Evolutionary conservation across 2,797 vertebrate genomes (phyloP).

Genomic region (Psittacula derbiana): DNA sequence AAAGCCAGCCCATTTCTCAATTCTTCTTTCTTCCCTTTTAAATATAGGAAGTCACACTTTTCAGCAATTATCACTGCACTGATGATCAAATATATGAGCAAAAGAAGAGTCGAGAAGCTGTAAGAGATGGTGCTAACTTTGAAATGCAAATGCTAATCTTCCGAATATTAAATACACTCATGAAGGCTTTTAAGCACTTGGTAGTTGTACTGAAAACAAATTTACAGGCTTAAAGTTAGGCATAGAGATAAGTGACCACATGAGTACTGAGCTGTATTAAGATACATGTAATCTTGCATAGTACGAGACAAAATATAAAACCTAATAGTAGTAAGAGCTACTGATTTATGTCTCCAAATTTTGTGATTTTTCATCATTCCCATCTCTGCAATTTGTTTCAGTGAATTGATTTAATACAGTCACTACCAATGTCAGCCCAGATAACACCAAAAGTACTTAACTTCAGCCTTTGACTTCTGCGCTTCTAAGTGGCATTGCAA

Average conservation of each 20-base stretch:
- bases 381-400: background rate
- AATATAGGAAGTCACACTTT: background rate
- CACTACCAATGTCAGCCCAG: background rate
- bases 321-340: background rate
- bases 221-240: background rate
- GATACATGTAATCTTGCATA: fast-evolving
- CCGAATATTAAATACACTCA: background rate
- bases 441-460: background rate
- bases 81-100: background rate
- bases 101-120: background rate
- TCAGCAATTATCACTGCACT: background rate
- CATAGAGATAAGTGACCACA: fast-evolving
- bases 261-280: background rate
- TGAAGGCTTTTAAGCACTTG: background rate
- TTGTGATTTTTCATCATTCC: background rate
- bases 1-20: background rate
- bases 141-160: background rate
- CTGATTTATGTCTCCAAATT: background rate
- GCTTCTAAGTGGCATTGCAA: background rate
- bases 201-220: background rate
- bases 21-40: background rate
- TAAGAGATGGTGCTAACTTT: background rate
- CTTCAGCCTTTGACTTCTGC: background rate
- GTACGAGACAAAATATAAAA: background rate
- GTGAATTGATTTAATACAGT: background rate